Conservation (phyloP, 2,888 invertebrate species). For the Nemotelus nigrinus region DNA sequence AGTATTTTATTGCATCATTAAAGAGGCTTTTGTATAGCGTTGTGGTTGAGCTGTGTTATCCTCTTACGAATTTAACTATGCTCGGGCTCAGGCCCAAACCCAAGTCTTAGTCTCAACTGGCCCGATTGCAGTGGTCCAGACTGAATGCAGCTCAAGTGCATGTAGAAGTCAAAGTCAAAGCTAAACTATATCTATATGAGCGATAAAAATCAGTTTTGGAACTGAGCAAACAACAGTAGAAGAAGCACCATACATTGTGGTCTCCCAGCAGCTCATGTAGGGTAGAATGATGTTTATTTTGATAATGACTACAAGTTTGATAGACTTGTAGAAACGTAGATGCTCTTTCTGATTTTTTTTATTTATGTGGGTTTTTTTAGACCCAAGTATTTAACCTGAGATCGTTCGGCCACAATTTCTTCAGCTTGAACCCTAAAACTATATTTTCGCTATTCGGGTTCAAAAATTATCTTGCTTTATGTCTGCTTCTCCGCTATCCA, state of each 20-base stretch:
- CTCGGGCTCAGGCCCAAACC: background rate
- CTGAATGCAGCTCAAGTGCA: background rate
- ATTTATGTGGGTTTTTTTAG: no score
- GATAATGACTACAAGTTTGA: no score
- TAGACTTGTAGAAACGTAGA: no score
- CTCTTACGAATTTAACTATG: constrained; percentile 10
- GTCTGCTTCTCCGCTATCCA: background rate
- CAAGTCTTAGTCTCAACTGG: background rate
- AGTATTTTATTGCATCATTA: constrained; percentile 51
- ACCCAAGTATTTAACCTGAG: no score
- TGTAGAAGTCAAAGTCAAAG: constrained; percentile 22
- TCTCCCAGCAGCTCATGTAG: background rate
- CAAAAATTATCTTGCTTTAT: background rate
- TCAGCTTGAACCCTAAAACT: no score
- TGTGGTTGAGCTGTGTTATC: constrained; percentile 42
- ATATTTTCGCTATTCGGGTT: no score
- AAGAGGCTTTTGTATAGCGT: constrained; percentile 46
- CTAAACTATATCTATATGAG: constrained; percentile 28
- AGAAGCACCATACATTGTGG: constrained; percentile 34
- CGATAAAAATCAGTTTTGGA: constrained; percentile 49
- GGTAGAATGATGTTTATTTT: no score
- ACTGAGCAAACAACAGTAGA: constrained; percentile 31
- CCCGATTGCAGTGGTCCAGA: background rate
- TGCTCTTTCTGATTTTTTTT: no score
- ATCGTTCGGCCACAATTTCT: no score